phyloP scores from a whole-genome alignment of 2,797 vertebrate species.

The Emys orbicularis region DNA sequence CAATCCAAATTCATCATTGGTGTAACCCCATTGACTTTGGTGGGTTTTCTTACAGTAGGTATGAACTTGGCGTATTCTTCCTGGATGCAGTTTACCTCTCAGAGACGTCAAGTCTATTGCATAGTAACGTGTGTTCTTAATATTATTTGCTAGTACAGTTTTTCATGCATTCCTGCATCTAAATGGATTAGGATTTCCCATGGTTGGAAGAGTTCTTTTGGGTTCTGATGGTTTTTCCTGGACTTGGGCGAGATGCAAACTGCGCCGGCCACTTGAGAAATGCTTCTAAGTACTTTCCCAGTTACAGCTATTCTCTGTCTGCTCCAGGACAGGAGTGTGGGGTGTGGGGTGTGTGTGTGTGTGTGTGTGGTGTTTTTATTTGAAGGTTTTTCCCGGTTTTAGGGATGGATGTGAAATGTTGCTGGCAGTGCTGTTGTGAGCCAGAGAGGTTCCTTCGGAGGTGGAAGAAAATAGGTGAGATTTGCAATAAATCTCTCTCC shows the following conservation, averaged over 20 bases:
- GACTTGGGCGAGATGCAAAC: background rate
- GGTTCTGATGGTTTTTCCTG: background rate
- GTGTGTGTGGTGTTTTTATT: accelerated
- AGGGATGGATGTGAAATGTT: accelerated
- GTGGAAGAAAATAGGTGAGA: background rate
- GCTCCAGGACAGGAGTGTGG: slow-evolving; percentile 33
- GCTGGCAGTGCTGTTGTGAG: background rate
- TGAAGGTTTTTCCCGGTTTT: background rate
- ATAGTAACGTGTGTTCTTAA: slow-evolving; percentile 41
- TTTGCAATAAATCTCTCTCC: background rate
- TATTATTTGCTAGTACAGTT: slow-evolving; percentile 22
- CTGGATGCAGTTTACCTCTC: slow-evolving; percentile 55
- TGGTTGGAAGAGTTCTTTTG: background rate
- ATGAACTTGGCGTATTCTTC: slow-evolving; percentile 72
- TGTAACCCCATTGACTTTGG: background rate
- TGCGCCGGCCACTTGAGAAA: background rate
- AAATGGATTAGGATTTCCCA: slow-evolving; percentile 17
- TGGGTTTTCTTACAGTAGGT: slow-evolving; percentile 16
- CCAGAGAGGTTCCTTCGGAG: background rate
- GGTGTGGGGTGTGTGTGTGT: accelerated
- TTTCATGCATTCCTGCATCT: slow-evolving; percentile 50
- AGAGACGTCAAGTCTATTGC: slow-evolving; percentile 57
- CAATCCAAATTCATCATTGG: background rate
- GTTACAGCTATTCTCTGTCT: background rate
- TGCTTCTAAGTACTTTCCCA: background rate